These are phyloP conservation scores for Tanypteryx hageni DNA, from an alignment of 2,888 invertebrate genomes.

Conservation along the genomic window DNA sequence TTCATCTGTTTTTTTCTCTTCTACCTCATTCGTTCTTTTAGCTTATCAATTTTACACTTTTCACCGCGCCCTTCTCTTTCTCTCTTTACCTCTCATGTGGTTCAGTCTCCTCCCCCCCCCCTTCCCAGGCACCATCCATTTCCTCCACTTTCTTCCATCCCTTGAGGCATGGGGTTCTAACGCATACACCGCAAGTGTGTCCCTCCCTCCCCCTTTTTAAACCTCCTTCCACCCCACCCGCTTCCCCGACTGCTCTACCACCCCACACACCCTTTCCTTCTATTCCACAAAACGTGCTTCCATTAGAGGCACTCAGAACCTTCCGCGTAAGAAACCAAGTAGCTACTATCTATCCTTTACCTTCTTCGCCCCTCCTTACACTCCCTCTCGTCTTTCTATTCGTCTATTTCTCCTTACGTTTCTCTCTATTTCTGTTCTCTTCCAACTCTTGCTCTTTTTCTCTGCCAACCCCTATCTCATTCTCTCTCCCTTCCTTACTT, in stretches of 20 bases:
- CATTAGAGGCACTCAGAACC: constrained; percentile 49
- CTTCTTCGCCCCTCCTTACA: neutral
- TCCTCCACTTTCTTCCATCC: neutral
- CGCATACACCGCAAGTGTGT: neutral
- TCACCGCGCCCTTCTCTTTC: neutral
- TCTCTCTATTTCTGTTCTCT: no score
- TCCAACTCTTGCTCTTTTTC: neutral
- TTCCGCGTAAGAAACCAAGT: constrained; percentile 27
- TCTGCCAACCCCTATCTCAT: neutral
- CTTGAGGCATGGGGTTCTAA: neutral
- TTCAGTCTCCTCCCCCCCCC: neutral
- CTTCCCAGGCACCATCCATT: neutral
- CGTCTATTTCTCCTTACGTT: no score
- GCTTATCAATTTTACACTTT: neutral
- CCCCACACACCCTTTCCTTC: neutral
- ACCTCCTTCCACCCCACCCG: no score
- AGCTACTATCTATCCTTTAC: constrained; percentile 15
- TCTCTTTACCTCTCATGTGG: neutral
- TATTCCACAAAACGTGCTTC: constrained; percentile 46
- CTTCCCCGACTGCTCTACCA: neutral
- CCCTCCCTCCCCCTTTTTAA: neutral
- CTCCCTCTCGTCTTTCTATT: neutral
- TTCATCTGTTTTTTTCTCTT: no score
- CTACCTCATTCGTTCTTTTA: neutral
- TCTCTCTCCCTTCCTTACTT: neutral